These are phyloP conservation scores for Acipenser ruthenus DNA, from an alignment of 2,797 vertebrate species.

Conservation along the genomic window DNA sequence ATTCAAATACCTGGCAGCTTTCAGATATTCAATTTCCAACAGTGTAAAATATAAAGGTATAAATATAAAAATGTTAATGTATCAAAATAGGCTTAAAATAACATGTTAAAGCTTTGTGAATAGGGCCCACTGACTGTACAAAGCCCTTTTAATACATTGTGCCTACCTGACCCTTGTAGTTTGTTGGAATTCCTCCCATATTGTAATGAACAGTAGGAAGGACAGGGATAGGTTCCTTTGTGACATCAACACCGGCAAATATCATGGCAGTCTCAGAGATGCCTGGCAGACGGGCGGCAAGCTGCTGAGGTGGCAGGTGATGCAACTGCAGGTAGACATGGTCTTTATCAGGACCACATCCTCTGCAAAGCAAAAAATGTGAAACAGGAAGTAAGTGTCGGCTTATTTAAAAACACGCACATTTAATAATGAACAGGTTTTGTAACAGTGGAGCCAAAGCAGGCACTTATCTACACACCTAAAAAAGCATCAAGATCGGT, in stretches of 20 bases:
- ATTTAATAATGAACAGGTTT: too few relatives aligned
- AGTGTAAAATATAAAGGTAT: too few relatives aligned
- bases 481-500: too few relatives aligned
- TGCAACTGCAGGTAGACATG: conserved; percentile 91
- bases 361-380: conserved; percentile 49
- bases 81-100: too few relatives aligned
- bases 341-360: conserved; percentile 92
- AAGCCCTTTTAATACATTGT: not conserved
- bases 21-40: too few relatives aligned
- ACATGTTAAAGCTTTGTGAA: not conserved
- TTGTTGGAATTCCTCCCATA: conserved; percentile 95
- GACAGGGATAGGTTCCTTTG: conserved; percentile 94
- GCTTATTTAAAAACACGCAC: too few relatives aligned
- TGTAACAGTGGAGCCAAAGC: too few relatives aligned
- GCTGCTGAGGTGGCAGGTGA: conserved; percentile 90
- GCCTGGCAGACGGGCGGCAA: conserved; percentile 83
- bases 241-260: conserved; percentile 95
- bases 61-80: too few relatives aligned
- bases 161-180: conserved; percentile 89
- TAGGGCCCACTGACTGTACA: not conserved
- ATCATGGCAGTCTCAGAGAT: conserved; percentile 98
- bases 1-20: not conserved
- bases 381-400: too few relatives aligned
- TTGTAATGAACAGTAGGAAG: conserved; percentile 97
- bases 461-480: too few relatives aligned